phyloP scores from a whole-genome alignment of 2,888 invertebrate genomes.

The Heliconius sara region DNA sequence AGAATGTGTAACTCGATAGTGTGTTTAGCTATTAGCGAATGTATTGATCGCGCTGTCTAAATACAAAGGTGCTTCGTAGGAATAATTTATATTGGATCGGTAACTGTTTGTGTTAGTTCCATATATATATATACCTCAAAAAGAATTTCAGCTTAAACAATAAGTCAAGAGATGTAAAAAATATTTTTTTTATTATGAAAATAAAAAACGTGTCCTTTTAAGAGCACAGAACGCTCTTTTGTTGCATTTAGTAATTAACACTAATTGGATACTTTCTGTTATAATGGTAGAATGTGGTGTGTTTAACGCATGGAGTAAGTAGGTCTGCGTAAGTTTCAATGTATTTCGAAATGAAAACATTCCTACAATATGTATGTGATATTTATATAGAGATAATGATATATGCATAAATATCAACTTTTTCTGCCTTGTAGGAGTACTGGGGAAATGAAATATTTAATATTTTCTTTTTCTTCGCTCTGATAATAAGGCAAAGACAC shows the following conservation, averaged over 20 bases:
- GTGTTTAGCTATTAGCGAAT: slow-evolving; percentile 13
- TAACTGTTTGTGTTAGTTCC: background rate
- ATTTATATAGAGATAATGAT: too few species aligned
- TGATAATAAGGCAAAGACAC: too few species aligned
- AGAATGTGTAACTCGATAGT: slow-evolving; percentile 18
- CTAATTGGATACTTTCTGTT: slow-evolving; percentile 18
- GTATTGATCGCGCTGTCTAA: slow-evolving; percentile 15
- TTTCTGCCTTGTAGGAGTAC: too few species aligned
- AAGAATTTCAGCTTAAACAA: background rate
- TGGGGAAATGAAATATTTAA: too few species aligned
- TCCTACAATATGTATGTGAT: background rate
- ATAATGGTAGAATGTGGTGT: slow-evolving; percentile 4
- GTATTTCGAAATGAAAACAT: slow-evolving; percentile 11
- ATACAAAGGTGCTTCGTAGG: slow-evolving; percentile 14
- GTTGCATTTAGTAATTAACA: slow-evolving; percentile 17
- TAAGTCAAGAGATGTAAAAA: background rate
- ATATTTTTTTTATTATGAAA: background rate
- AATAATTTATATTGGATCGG: slow-evolving; percentile 1
- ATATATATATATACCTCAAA: background rate
- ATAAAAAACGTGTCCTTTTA: background rate
- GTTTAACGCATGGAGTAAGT: slow-evolving; percentile 15
- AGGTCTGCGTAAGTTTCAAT: slow-evolving; percentile 13
- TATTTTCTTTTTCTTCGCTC: too few species aligned
- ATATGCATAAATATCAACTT: too few species aligned
- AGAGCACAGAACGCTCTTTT: slow-evolving; percentile 1